These are phyloP conservation scores for Naso thynnoides DNA, from an alignment of 2,797 vertebrate genomes.

Conservation along the genomic window DNA sequence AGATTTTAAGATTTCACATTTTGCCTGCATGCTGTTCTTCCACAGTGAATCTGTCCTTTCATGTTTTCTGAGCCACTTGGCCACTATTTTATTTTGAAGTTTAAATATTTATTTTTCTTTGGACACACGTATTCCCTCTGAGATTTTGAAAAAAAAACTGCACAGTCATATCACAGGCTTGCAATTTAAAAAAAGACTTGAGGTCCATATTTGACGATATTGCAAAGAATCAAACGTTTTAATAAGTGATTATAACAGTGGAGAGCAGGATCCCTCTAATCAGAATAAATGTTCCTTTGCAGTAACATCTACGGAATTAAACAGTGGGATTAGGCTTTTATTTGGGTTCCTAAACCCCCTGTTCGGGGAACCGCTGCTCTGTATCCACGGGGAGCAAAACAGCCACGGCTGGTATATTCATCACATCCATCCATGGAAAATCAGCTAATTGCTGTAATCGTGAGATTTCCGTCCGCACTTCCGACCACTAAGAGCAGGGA, in stretches of 20 bases:
- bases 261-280: background rate
- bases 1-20: background rate
- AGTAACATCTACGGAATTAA: slow-evolving; percentile 1
- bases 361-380: slow-evolving; percentile 33
- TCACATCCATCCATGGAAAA: slow-evolving; percentile 75
- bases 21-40: background rate
- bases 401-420: slow-evolving; percentile 64
- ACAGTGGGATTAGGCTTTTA: slow-evolving; percentile 18
- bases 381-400: slow-evolving; percentile 44
- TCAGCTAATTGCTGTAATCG: slow-evolving; percentile 78
- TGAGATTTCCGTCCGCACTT: slow-evolving; percentile 78
- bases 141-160: background rate
- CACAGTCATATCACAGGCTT: background rate
- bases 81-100: background rate
- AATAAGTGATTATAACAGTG: background rate
- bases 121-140: background rate
- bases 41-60: background rate
- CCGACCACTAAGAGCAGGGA: slow-evolving; percentile 73
- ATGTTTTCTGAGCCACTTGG: background rate
- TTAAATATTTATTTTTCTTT: background rate
- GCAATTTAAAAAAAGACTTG: background rate
- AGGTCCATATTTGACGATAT: background rate
- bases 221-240: slow-evolving; percentile 2
- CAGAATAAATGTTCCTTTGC: background rate
- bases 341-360: slow-evolving; percentile 20